Evolutionary conservation across 64 coral and sea anemone species (phyloP).

Genomic region (Pocillopora verrucosa): DNA sequence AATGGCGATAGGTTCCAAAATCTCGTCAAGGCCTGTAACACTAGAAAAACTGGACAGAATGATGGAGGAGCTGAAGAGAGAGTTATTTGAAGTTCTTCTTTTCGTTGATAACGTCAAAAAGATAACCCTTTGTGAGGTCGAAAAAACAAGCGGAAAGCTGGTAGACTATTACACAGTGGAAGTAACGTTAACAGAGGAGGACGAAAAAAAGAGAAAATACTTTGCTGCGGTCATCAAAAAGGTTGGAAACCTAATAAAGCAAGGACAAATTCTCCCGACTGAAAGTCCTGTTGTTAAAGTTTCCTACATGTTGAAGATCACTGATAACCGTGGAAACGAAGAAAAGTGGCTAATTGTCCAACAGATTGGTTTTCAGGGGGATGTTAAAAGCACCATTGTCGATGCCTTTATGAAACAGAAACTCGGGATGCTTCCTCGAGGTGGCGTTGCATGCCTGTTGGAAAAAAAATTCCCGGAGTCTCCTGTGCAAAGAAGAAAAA

Average conservation of each 20-base stretch:
- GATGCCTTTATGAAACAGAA: conserved; percentile 23
- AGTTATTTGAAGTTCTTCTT: conserved; percentile 61
- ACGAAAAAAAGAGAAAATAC: not conserved
- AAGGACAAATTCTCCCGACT: not conserved
- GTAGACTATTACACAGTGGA: not conserved
- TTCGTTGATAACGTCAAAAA: conserved; percentile 59
- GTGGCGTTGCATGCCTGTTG: conserved; percentile 58
- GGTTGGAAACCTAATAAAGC: not conserved
- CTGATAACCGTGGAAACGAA: not conserved
- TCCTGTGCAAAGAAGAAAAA: not conserved
- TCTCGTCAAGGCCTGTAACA: conserved; percentile 31
- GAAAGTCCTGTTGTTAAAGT: not conserved
- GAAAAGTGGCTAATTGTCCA: conserved; percentile 67
- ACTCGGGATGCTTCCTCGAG: conserved; percentile 76
- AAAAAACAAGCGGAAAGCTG: not conserved
- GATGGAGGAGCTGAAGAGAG: conserved; percentile 43
- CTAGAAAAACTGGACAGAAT: conserved; percentile 1
- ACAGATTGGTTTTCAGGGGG: conserved; percentile 46
- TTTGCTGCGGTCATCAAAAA: conserved; percentile 4
- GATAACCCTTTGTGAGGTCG: conserved; percentile 43
- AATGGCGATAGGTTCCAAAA: conserved; percentile 53
- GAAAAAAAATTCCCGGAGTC: not conserved
- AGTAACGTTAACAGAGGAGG: not conserved
- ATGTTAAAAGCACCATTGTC: not conserved
- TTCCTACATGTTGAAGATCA: not conserved